phyloP scores from a whole-genome alignment of 1,140 invertebrate species.

The Papilio polyxenes region DNA sequence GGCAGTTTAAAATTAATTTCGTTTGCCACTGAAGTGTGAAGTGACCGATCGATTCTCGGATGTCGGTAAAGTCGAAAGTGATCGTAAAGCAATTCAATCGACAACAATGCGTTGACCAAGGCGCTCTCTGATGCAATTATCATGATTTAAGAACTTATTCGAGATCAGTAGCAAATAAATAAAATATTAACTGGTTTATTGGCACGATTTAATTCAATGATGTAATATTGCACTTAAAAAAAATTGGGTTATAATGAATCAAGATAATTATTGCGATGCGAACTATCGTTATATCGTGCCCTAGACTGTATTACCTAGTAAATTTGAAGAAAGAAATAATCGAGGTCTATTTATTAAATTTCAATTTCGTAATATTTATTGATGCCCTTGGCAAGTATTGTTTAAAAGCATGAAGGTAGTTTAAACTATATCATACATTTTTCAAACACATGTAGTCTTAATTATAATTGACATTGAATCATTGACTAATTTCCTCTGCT shows the following conservation, averaged over 20 bases:
- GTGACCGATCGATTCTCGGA: conserved; percentile 44
- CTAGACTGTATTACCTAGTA: too few species aligned
- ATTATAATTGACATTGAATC: conserved; percentile 20
- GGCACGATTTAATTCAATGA: conserved; percentile 3
- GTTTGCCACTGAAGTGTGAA: conserved; percentile 51
- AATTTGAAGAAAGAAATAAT: neutral
- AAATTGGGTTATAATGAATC: neutral
- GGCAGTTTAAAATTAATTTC: conserved; percentile 43
- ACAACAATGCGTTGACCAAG: conserved; percentile 31
- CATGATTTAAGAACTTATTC: conserved; percentile 30
- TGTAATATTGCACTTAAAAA: conserved; percentile 24
- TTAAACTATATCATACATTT: conserved; percentile 8
- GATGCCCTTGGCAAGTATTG: neutral
- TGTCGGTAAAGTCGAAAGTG: conserved; percentile 52
- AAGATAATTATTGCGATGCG: neutral
- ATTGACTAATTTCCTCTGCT: conserved; percentile 25
- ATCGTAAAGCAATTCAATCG: conserved; percentile 41
- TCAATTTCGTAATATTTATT: neutral
- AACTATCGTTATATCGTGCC: too few species aligned
- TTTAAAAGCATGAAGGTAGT: neutral
- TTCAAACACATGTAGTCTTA: neutral
- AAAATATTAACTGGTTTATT: conserved; percentile 13
- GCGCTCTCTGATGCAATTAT: conserved; percentile 18
- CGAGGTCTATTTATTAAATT: neutral
- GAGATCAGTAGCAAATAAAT: conserved; percentile 33